These are phyloP conservation scores for Sitobion miscanthi DNA, from an alignment of 1,140 invertebrate species.

Conservation along the genomic window DNA sequence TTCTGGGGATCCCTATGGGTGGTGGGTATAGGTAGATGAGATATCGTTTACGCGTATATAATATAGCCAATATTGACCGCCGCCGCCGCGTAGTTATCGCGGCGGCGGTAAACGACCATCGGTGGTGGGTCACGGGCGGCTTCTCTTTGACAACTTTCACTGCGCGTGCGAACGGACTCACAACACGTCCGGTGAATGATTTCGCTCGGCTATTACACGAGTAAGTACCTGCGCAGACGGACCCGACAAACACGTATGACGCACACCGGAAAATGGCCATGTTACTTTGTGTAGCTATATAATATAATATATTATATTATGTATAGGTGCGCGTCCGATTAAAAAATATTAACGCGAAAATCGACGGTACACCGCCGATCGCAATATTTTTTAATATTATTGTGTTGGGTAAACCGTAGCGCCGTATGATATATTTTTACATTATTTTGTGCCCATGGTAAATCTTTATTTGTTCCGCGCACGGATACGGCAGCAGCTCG, in stretches of 20 bases:
- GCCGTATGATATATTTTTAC: too few species aligned
- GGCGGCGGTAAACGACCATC: not conserved
- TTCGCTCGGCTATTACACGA: not conserved
- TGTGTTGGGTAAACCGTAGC: too few species aligned
- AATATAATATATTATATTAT: too few species aligned
- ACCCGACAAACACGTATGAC: not conserved
- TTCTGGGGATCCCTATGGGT: too few species aligned
- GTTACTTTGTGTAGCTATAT: too few species aligned
- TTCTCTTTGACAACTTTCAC: constrained; percentile 48
- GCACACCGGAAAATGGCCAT: not conserved
- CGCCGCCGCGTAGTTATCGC: too few species aligned
- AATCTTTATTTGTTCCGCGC: too few species aligned
- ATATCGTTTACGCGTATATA: not conserved
- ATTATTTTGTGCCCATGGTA: too few species aligned
- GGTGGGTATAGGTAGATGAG: too few species aligned
- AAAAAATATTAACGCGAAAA: not conserved
- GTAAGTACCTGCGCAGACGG: not conserved
- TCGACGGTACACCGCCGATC: not conserved
- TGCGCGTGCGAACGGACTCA: not conserved
- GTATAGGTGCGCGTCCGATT: not conserved
- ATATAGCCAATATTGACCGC: not conserved
- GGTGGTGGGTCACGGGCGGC: constrained; percentile 8
- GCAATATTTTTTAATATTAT: too few species aligned
- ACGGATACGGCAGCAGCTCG: too few species aligned
- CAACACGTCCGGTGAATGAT: not conserved